Evolutionary conservation across 2,888 invertebrate species (phyloP).

Genomic region (Dynastes tityus): DNA sequence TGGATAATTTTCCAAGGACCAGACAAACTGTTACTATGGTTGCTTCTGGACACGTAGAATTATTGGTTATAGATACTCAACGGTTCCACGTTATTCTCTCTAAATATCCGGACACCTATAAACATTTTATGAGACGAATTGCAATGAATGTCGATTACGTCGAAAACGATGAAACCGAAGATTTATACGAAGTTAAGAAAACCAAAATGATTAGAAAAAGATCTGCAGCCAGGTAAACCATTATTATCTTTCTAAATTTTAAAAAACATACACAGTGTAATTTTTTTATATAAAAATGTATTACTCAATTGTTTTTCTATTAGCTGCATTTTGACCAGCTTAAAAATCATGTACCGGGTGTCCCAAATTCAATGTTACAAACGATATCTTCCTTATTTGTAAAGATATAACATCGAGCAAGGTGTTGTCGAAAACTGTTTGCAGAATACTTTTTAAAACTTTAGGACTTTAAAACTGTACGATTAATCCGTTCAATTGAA

Average conservation of each 20-base stretch:
- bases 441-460: too few species aligned
- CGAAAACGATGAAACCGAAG: slow-evolving; percentile 27
- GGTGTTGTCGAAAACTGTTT: too few species aligned
- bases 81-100: slow-evolving; percentile 56
- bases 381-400: too few species aligned
- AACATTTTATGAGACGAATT: slow-evolving; percentile 50
- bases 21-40: slow-evolving; percentile 59
- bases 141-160: slow-evolving; percentile 56
- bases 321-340: too few species aligned
- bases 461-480: too few species aligned
- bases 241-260: neutral
- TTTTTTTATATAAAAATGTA: too few species aligned
- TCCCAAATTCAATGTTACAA: too few species aligned
- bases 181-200: neutral
- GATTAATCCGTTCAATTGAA: too few species aligned
- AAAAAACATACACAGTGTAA: too few species aligned
- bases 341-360: too few species aligned
- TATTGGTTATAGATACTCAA: slow-evolving; percentile 53
- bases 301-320: too few species aligned
- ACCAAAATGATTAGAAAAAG: slow-evolving; percentile 18
- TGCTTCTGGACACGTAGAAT: slow-evolving; percentile 58
- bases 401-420: too few species aligned
- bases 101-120: slow-evolving; percentile 53
- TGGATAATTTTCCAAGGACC: slow-evolving; percentile 53
- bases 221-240: slow-evolving; percentile 6